phyloP scores from a whole-genome alignment of 2,888 invertebrate species.

The Mythimna albipuncta region DNA sequence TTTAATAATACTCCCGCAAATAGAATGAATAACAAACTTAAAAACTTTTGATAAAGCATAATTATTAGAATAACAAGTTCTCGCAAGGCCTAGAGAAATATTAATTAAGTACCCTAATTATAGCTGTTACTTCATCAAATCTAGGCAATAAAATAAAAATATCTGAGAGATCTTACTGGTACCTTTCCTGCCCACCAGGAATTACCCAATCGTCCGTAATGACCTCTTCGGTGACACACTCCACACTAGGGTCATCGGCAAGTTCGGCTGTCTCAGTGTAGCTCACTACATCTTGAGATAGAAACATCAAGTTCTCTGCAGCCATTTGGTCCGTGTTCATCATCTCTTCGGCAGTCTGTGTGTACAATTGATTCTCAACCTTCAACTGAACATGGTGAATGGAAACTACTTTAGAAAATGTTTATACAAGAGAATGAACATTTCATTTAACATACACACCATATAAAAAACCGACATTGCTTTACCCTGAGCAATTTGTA shows the following conservation, averaged over 20 bases:
- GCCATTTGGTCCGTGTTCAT: conserved; percentile 91
- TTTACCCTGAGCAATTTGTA: neutral
- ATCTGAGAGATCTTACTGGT: conserved; percentile 48
- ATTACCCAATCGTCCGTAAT: conserved; percentile 96
- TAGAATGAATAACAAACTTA: neutral
- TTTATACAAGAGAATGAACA: neutral
- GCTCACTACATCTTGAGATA: conserved; percentile 90
- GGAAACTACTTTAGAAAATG: conserved; percentile 9
- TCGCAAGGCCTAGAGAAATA: too few species aligned
- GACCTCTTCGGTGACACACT: conserved; percentile 94
- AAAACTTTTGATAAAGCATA: too few species aligned
- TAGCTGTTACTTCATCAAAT: too few species aligned
- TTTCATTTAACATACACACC: neutral
- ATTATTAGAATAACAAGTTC: too few species aligned
- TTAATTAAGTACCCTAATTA: too few species aligned
- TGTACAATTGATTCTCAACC: conserved; percentile 53
- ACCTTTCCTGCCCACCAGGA: conserved; percentile 94
- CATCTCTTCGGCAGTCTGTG: conserved; percentile 81
- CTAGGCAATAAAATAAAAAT: neutral
- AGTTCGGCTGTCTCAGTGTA: conserved; percentile 83
- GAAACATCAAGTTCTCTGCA: conserved; percentile 91
- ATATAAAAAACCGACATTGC: neutral
- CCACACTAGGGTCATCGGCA: conserved; percentile 86
- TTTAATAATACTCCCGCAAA: too few species aligned
- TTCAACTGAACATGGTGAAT: conserved; percentile 41